These are phyloP conservation scores for Anagrus nilaparvatae DNA, from an alignment of 1,140 invertebrate genomes.

Conservation along the genomic window DNA sequence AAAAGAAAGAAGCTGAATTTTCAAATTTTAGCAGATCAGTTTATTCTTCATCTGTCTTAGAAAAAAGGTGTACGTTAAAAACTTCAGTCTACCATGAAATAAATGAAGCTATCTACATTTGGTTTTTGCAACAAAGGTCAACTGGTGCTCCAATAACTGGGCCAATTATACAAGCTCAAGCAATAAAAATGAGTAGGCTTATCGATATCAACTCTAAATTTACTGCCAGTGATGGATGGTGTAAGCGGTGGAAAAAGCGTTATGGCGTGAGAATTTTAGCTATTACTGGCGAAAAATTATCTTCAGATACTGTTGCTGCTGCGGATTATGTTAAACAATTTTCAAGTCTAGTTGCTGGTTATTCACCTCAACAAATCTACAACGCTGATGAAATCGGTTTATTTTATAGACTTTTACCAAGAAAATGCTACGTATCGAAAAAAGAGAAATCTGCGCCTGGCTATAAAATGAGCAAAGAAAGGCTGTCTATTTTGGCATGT, in stretches of 20 bases:
- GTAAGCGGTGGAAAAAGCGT: slow-evolving; percentile 18
- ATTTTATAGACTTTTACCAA: slow-evolving; percentile 6
- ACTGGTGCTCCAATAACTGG: neutral
- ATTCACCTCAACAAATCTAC: no score
- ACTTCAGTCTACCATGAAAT: neutral
- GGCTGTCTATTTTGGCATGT: no score
- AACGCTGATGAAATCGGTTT: slow-evolving; percentile 6
- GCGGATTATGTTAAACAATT: slow-evolving; percentile 8
- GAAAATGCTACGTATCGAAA: neutral
- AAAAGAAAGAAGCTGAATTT: no score
- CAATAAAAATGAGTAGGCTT: neutral
- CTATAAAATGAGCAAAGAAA: slow-evolving; percentile 11
- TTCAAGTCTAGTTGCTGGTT: no score
- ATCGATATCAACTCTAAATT: slow-evolving; percentile 5
- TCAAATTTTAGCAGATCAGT: no score
- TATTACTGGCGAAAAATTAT: slow-evolving; percentile 19
- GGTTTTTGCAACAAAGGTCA: neutral
- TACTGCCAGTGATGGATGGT: slow-evolving; percentile 20
- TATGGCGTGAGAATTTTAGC: slow-evolving; percentile 15
- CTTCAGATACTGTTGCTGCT: slow-evolving; percentile 6
- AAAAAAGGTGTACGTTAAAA: no score
- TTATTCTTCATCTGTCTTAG: no score
- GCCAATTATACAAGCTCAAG: neutral
- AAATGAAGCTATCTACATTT: neutral
- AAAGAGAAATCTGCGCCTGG: neutral